These are phyloP conservation scores for Phenganax subtilis DNA, from an alignment of 92 coral and sea anemone genomes.

Conservation along the genomic window DNA sequence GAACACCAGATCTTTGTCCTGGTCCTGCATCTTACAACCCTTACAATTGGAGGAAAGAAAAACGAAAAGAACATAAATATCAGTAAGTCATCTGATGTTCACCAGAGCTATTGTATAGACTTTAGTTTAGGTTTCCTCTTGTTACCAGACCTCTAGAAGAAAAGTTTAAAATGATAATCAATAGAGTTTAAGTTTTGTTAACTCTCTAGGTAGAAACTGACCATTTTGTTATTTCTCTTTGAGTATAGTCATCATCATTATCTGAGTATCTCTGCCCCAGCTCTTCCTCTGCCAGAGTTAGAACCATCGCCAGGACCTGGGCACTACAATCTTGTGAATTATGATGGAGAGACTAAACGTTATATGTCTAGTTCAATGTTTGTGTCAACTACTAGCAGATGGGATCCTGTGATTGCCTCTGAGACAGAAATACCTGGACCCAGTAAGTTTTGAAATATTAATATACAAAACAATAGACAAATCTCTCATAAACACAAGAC, in stretches of 20 bases:
- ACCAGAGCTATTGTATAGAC: background rate
- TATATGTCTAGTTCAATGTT: slow-evolving; percentile 92
- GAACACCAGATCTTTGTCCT: slow-evolving; percentile 76
- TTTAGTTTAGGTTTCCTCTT: too few relatives aligned
- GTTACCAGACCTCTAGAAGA: too few relatives aligned
- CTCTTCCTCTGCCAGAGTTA: slow-evolving; percentile 76
- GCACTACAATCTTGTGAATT: slow-evolving; percentile 85
- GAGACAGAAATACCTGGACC: slow-evolving; percentile 86
- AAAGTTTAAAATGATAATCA: too few relatives aligned
- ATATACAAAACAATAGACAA: background rate
- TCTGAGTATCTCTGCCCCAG: slow-evolving; percentile 96
- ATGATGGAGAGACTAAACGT: slow-evolving; percentile 82
- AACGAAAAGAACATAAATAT: slow-evolving; percentile 5
- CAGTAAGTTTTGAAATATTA: slow-evolving; percentile 46
- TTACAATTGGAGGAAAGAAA: slow-evolving; percentile 36
- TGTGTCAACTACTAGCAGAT: slow-evolving; percentile 92
- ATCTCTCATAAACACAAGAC: too few relatives aligned
- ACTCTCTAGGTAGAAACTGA: background rate
- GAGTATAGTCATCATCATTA: slow-evolving; percentile 78
- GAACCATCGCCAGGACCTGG: slow-evolving; percentile 98
- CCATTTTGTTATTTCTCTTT: background rate
- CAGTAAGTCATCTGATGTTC: slow-evolving; percentile 14
- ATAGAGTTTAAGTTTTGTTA: too few relatives aligned
- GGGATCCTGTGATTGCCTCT: slow-evolving; percentile 49
- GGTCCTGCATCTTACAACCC: slow-evolving; percentile 94